Evolutionary conservation across 1,140 invertebrate genomes (phyloP).

Genomic region (Carcinoscorpius rotundicauda): DNA sequence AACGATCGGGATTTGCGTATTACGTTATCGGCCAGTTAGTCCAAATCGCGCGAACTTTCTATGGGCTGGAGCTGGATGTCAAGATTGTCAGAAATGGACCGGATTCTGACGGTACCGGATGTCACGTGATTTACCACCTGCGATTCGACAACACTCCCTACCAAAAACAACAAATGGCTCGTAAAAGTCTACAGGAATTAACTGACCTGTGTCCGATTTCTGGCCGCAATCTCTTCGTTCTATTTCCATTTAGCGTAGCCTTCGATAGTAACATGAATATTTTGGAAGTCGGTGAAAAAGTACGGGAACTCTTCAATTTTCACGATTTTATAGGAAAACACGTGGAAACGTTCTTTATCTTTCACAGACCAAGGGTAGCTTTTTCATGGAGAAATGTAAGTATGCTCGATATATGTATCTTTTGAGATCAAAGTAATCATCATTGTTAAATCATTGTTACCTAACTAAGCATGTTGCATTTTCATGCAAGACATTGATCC

Average conservation of each 20-base stretch:
- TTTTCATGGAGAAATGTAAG: conserved; percentile 60
- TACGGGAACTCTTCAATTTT: conserved; percentile 52
- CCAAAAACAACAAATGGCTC: too few relatives aligned
- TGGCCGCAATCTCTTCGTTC: conserved; percentile 49
- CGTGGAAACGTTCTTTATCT: conserved; percentile 50
- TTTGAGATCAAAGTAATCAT: too few relatives aligned
- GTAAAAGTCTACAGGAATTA: too few relatives aligned
- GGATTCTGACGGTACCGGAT: conserved; percentile 1
- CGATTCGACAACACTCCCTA: conserved; percentile 21
- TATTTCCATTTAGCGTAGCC: conserved; percentile 90
- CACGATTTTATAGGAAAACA: conserved; percentile 48
- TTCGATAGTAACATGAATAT: conserved; percentile 84
- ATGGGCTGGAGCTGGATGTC: conserved; percentile 83
- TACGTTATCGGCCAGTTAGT: conserved; percentile 93
- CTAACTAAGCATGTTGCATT: too few relatives aligned
- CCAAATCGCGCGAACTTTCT: conserved; percentile 75
- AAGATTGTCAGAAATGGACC: conserved; percentile 50
- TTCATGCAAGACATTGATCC: too few relatives aligned
- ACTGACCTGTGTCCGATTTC: conserved; percentile 45
- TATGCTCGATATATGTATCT: background rate
- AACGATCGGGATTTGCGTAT: conserved; percentile 79
- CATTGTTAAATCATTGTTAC: too few relatives aligned
- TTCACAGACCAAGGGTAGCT: conserved; percentile 54
- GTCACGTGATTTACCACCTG: conserved; percentile 17
- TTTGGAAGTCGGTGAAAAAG: conserved; percentile 53